A percentile compares a stretch with the other conserved stretches of the same genome.
These are phyloP conservation scores for Stratiolaelaps scimitus DNA, from an alignment of 1,140 invertebrate genomes.

Conservation along the genomic window DNA sequence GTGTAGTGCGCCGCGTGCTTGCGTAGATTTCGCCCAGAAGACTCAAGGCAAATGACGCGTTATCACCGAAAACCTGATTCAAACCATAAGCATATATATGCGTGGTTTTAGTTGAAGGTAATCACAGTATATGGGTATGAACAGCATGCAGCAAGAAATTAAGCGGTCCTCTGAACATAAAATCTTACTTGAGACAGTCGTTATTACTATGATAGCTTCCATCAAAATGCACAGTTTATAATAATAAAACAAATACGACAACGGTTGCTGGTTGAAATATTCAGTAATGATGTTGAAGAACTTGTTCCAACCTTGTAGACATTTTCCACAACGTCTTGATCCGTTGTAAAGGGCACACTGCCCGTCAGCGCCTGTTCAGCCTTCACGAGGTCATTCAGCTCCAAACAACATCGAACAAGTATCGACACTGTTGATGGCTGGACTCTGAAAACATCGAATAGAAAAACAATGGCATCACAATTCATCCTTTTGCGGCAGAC, in stretches of 20 bases:
- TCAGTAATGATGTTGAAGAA: background rate
- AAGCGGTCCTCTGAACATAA: background rate
- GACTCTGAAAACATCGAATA: constrained; percentile 42
- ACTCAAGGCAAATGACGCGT: constrained; percentile 74
- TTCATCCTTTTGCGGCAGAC: too few relatives aligned
- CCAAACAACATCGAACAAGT: constrained; percentile 73
- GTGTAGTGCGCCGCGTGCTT: constrained; percentile 62
- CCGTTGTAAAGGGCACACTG: constrained; percentile 22
- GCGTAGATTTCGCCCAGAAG: constrained; percentile 71
- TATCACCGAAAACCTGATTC: constrained; percentile 65
- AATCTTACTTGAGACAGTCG: too few relatives aligned
- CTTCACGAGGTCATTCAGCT: constrained; percentile 62
- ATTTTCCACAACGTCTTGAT: constrained; percentile 1
- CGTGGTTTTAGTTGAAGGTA: constrained; percentile 7
- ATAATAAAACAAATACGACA: constrained; percentile 14
- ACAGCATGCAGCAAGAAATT: constrained; percentile 25
- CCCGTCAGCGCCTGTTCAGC: constrained; percentile 32
- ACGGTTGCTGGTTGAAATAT: too few relatives aligned
- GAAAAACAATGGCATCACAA: too few relatives aligned
- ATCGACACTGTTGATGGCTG: constrained; percentile 68
- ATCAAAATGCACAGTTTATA: too few relatives aligned
- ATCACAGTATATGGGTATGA: background rate
- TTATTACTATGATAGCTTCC: too few relatives aligned
- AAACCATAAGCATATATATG: constrained; percentile 48
- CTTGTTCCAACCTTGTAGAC: constrained; percentile 20